A percentile compares a stretch with the other conserved stretches of the same genome.
phyloP scores from a whole-genome alignment of 2,113 vertebrate species.

The Tyto alba region DNA sequence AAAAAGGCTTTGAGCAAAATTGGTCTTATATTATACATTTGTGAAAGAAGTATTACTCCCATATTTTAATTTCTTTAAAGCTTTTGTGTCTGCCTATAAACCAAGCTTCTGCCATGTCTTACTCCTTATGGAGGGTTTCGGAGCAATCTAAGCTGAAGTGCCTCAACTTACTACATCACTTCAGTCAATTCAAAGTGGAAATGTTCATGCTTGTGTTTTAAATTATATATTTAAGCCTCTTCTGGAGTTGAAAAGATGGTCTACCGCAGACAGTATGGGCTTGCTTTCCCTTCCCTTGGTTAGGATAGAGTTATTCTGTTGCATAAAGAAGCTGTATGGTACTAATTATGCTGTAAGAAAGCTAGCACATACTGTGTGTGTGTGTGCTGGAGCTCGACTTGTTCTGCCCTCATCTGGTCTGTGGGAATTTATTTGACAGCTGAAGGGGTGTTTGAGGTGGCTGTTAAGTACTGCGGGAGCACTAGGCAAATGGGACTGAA shows the following conservation, averaged over 20 bases:
- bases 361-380: background rate
- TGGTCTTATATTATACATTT: background rate
- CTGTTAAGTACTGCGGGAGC: background rate
- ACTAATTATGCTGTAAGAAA: background rate
- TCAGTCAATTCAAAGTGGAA: background rate
- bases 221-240: background rate
- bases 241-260: background rate
- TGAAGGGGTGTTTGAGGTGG: background rate
- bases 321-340: background rate
- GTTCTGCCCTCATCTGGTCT: conserved; percentile 15
- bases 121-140: background rate
- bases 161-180: background rate
- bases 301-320: background rate
- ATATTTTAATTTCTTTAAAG: background rate
- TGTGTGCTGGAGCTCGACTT: background rate
- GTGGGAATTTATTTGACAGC: background rate
- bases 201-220: background rate
- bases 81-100: background rate
- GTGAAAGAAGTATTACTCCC: background rate
- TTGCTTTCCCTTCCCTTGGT: background rate
- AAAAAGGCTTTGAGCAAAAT: background rate
- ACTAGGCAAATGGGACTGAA: background rate
- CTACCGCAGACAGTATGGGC: background rate
- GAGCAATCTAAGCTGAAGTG: background rate
- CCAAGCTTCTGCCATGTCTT: background rate